phyloP scores from a whole-genome alignment of 2,113 vertebrate genomes.

The Hydrolagus affinis region DNA sequence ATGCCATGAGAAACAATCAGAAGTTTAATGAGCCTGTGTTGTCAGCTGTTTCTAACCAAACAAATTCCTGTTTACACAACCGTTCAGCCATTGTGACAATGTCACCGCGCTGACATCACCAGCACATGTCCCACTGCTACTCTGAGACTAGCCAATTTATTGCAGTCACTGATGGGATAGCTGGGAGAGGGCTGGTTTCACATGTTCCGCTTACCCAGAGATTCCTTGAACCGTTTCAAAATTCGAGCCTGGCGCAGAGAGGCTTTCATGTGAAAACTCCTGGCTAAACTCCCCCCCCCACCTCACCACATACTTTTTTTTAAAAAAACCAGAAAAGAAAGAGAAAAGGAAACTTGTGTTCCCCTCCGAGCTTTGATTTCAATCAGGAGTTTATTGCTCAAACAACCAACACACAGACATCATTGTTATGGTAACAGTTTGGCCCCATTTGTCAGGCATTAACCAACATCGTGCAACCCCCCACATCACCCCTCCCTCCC shows the following conservation, averaged over 20 bases:
- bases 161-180: too few relatives aligned
- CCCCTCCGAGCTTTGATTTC: neutral
- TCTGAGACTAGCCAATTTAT: neutral
- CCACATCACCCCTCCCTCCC: neutral
- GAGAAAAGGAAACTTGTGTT: neutral
- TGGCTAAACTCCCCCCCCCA: too few relatives aligned
- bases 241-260: neutral
- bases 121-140: neutral
- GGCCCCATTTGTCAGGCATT: neutral
- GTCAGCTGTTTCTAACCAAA: slow-evolving; percentile 29
- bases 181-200: neutral
- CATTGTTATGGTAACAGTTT: slow-evolving; percentile 8
- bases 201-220: neutral
- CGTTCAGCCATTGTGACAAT: slow-evolving; percentile 12
- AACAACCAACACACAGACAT: neutral
- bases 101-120: neutral
- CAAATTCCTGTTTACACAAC: slow-evolving; percentile 28
- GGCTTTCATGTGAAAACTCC: too few relatives aligned
- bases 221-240: neutral
- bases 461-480: neutral
- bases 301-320: neutral
- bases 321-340: neutral
- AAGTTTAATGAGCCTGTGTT: slow-evolving; percentile 21
- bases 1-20: slow-evolving; percentile 20
- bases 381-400: neutral